Percentiles rank a stretch among this genome's conserved stretches.
Evolutionary conservation across 2,888 invertebrate genomes (phyloP).

Genomic region (Leucoptera coffeella): DNA sequence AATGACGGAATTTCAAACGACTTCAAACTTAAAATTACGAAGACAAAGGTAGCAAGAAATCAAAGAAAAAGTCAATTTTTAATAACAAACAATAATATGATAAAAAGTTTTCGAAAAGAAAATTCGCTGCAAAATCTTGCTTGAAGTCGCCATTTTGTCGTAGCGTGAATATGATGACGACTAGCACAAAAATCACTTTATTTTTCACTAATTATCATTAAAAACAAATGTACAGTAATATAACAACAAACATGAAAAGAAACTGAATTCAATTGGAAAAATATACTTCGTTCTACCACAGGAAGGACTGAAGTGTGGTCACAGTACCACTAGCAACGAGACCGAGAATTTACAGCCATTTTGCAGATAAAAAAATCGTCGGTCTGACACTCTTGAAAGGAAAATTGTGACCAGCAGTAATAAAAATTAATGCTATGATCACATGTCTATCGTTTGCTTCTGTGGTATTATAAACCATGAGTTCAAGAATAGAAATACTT

Average conservation of each 20-base stretch:
- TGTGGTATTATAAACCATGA: too few relatives aligned
- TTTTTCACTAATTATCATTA: conserved; percentile 11
- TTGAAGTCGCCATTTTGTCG: conserved; percentile 55
- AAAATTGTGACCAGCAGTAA: conserved; percentile 13
- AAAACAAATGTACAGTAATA: conserved; percentile 19
- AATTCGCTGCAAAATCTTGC: conserved; percentile 46
- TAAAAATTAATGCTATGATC: too few relatives aligned
- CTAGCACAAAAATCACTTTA: conserved; percentile 29
- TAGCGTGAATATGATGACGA: conserved; percentile 50
- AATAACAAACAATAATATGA: conserved; percentile 22
- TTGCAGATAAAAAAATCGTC: too few relatives aligned
- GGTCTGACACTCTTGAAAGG: conserved; percentile 10
- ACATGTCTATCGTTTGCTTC: too few relatives aligned
- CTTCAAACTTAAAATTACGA: conserved; percentile 15
- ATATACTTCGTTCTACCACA: conserved; percentile 32
- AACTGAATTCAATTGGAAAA: conserved; percentile 39
- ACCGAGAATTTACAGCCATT: conserved; percentile 50
- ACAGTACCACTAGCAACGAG: conserved; percentile 48
- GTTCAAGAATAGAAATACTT: too few relatives aligned
- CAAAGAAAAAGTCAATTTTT: conserved; percentile 21
- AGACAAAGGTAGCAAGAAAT: conserved; percentile 23
- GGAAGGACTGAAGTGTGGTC: conserved; percentile 37
- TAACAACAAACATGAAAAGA: conserved; percentile 34
- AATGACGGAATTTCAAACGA: conserved; percentile 18
- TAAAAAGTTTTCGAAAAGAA: too few relatives aligned